phyloP scores from a whole-genome alignment of 2,888 invertebrate genomes.

The Synanthedon vespiformis region DNA sequence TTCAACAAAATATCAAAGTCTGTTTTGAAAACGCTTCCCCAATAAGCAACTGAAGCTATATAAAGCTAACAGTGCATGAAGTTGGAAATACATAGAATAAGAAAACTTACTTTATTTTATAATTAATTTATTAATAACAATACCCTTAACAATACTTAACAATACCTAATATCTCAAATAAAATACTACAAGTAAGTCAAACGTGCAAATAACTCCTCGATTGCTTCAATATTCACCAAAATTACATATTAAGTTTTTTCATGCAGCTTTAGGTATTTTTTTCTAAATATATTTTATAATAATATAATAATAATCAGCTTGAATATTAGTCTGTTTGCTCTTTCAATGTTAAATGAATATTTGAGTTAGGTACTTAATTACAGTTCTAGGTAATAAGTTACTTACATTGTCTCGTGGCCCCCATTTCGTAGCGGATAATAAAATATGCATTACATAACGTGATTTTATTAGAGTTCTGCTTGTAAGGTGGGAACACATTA shows the following conservation, averaged over 20 bases:
- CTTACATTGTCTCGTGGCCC: slow-evolving; percentile 67
- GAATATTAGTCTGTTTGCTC: slow-evolving; percentile 30
- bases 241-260: slow-evolving; percentile 32
- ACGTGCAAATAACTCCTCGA: slow-evolving; percentile 26
- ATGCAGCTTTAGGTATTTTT: slow-evolving; percentile 40
- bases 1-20: background rate
- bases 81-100: background rate
- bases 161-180: slow-evolving; percentile 10
- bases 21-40: background rate
- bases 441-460: slow-evolving; percentile 27
- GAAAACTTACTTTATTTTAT: background rate
- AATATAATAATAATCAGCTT: slow-evolving; percentile 45
- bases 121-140: slow-evolving; percentile 5
- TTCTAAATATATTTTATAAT: slow-evolving; percentile 15
- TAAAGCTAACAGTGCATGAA: background rate
- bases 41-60: slow-evolving; percentile 1
- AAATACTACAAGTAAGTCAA: slow-evolving; percentile 39
- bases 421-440: slow-evolving; percentile 52
- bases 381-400: slow-evolving; percentile 51
- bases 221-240: too few relatives aligned
- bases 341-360: slow-evolving; percentile 30
- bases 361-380: slow-evolving; percentile 40
- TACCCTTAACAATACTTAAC: slow-evolving; percentile 9
- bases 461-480: background rate
- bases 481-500: too few relatives aligned